Base-by-base conservation (phyloP, 2,888 invertebrate species). In the Phlogophora meticulosa region DNA sequence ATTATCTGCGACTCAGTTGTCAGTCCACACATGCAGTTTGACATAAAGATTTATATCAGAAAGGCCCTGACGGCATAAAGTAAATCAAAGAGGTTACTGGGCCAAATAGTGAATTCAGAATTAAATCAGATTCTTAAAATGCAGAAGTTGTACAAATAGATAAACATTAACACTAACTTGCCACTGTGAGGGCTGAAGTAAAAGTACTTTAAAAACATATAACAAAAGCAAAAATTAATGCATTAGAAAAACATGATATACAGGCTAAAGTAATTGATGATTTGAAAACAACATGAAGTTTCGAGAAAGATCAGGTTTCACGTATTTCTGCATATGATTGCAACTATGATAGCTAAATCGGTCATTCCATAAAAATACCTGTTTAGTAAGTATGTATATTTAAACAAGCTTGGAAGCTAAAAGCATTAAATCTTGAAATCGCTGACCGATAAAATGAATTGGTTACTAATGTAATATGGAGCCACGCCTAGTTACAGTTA, bases 401-500 rank as follows among this genome's bases (percentile, higher is more conserved):
- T 22, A 69, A 69, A 28, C 42, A 42, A 58, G 51, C 36, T 78
- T 49, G 4, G 43, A 51, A 56, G 48, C 36, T 79, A 63, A 46
- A 45, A 40, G 42, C 49, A 56, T 52, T 56, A 56, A 49, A 72
- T 79, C 74, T 84, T 73, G 73, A 81, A 89, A 81, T 81, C 85
- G 80, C 61, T 88, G 88, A 87, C 85, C 87, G 86, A 89, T 81
- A 81, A 85, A 81, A 83, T 84, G 84, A 84, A 89, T 85, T 82
- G 81, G 73, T 80, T 79, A 81, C 81, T 78, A 79, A 69, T 80
- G 83, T 85, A 79, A 76, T 78, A 80, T 83, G 81, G 76, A 78
- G 82, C 86, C 87, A 85, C 87, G 82, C 86, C 88, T 85, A 82
- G 85, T 83, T 91, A 93, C 93, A 91, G 94, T 94, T 93, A 93